These are phyloP conservation scores for Agonopterix heracliana DNA, from an alignment of 2,888 invertebrate species.

Conservation along the genomic window DNA sequence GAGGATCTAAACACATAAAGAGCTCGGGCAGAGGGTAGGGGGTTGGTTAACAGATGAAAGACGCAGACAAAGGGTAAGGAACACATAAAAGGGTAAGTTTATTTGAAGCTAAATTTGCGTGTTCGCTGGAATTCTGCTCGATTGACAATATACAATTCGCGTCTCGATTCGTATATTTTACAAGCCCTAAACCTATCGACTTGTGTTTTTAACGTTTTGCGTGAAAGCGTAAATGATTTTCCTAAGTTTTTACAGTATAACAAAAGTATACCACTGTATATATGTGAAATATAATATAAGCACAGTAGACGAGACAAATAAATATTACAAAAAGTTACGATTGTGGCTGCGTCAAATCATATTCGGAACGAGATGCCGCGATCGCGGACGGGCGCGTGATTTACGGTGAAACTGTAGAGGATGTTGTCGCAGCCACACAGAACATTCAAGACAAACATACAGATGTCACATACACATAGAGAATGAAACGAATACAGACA, in stretches of 20 bases:
- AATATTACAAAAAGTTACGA: constrained; percentile 64
- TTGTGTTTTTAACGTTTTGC: constrained; percentile 71
- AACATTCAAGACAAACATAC: constrained; percentile 76
- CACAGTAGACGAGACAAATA: constrained; percentile 75
- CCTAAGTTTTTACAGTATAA: constrained; percentile 70
- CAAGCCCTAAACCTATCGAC: constrained; percentile 62
- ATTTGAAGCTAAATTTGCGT: constrained; percentile 76
- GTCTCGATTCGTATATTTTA: constrained; percentile 64
- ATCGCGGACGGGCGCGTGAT: constrained; percentile 32
- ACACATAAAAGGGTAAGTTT: constrained; percentile 78
- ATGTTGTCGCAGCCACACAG: constrained; percentile 67
- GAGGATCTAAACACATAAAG: constrained; percentile 76
- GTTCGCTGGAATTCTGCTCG: constrained; percentile 72
- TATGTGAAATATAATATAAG: constrained; percentile 71
- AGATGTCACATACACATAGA: constrained; percentile 78
- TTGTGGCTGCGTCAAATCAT: constrained; percentile 66
- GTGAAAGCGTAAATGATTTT: constrained; percentile 77
- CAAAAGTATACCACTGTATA: constrained; percentile 64
- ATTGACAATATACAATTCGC: constrained; percentile 65
- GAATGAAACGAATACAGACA: constrained; percentile 76
- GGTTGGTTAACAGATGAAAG: constrained; percentile 83
- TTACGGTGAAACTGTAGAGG: constrained; percentile 30
- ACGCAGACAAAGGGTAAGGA: constrained; percentile 87
- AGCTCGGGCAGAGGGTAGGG: constrained; percentile 72
- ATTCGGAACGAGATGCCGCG: constrained; percentile 32